Base-by-base conservation (phyloP, 2,888 invertebrate genomes). In the Chromoteleia sp. region DNA sequence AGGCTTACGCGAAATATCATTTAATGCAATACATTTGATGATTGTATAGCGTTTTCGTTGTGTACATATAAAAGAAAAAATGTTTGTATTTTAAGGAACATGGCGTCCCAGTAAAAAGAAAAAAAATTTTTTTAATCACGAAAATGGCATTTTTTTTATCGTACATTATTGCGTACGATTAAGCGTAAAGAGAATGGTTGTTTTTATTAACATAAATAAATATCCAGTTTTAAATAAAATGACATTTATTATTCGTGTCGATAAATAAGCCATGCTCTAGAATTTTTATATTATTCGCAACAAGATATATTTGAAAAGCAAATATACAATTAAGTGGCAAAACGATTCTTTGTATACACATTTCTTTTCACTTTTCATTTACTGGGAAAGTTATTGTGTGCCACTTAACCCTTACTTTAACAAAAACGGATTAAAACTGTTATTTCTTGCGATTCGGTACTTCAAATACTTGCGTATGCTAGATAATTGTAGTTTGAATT, bases 381-480 rank as follows among this genome's bases (percentile, higher is more conserved):
- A 50, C 48, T 65, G 36, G 36, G 39, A 50, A 14, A 63, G 12
- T 33, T 14, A 3, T 45, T 19, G 10, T 19, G 43, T 58, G 36
- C 50, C 36, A 39, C 65, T 65, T 50, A 65, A 52, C 52, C 65
- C 65, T 65, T 65, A 65, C 14, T 65, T 50, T 52, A 39, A 65
- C 65, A 52, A 50, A 17, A 15, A 6, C 36, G 10, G 14, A 36
- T 48, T 21, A 10, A 4, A 17, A 50, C 17, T 36, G 48, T 65
- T 50, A 52, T 67, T 67, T 67, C 65, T 36, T 63, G 7, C 36
- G 45, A 61, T 17, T 29, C 30, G 12, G 6, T 30, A 33, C 19
- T 33, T 33, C 15, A 43, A 17, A 63, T 10, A 17, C 41, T 36
- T 36, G 36, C 36, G 36, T 50, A 50, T 10, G 14, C 36, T 36